A percentile compares a stretch with the other conserved stretches of the same genome.
phyloP scores from a whole-genome alignment of 1,140 invertebrate species.

The Popillia japonica region DNA sequence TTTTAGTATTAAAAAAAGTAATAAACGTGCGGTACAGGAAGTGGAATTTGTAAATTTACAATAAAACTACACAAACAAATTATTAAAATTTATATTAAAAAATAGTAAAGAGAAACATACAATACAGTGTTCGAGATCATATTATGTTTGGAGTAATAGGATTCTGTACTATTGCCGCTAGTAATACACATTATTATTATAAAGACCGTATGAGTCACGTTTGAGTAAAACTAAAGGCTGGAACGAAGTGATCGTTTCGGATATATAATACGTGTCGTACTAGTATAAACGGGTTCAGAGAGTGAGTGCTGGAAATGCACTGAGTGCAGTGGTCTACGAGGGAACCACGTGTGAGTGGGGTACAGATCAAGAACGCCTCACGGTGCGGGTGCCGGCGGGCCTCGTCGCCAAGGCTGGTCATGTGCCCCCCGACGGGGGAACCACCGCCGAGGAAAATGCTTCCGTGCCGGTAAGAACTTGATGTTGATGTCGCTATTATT shows the following conservation, averaged over 20 bases:
- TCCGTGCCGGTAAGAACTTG: conserved; percentile 58
- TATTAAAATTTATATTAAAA: neutral
- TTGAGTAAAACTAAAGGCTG: neutral
- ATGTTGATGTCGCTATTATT: too few species aligned
- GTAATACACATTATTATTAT: neutral
- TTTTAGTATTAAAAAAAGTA: neutral
- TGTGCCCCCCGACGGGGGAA: conserved; percentile 60
- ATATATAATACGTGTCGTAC: neutral
- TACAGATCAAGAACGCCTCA: conserved; percentile 56
- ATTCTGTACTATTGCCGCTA: neutral
- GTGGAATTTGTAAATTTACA: neutral
- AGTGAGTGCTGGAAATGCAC: conserved; percentile 39
- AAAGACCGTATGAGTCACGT: neutral
- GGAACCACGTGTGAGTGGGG: conserved; percentile 57
- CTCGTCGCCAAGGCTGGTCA: conserved; percentile 60
- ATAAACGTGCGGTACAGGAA: conserved; percentile 18
- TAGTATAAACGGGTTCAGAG: neutral
- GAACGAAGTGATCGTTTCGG: conserved; percentile 2
- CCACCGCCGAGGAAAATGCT: conserved; percentile 61
- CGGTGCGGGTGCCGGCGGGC: conserved; percentile 60
- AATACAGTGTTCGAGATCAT: neutral
- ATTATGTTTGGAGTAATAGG: neutral
- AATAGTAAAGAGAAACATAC: neutral
- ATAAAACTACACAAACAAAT: neutral
- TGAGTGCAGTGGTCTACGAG: conserved; percentile 45